Evolutionary conservation across 2,888 invertebrate species (phyloP), one percentile per base, ranked within the genome.

Genomic region (Apantesis nais): DNA sequence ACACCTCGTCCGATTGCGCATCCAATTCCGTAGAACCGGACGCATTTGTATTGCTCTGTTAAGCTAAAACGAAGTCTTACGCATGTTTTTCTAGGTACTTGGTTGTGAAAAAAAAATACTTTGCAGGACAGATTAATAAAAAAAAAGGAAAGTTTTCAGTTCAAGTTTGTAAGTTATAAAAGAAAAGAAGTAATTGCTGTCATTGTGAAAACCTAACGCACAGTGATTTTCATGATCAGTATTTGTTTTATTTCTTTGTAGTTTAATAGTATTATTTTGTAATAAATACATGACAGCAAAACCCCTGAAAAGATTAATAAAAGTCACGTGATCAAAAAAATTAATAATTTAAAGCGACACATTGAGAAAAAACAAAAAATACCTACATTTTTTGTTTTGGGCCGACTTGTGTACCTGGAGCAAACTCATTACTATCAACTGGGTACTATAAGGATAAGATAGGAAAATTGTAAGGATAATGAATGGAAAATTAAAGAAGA

Each of bases 1-100:
- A 68, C 29, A 16, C 62, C 8, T 29, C 4, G 48, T 68, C 63
- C 12, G 19, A 60, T 62, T 25, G 16, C 55, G 62, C 55, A 58
- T 52, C 2, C n/a, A 29, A 34, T 52, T 34, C 61, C 68, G 72
- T 31, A 34, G 37, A 8, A 16, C 12, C 44, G 7, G 16, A 58
- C 58, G 16, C 4, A 58, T 29, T 58, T 29, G 16, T 14, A 58
- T 5, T 29, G 29, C 1, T 29, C 7, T 16, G 0, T 14, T 14
- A 58, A 58, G 14, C 4, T 29, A 11, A 4, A 7, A 55, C 2
- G 12, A 5, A 52, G 12, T 52, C 3, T 52, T 48, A n/a, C 12
- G n/a, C n/a, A 7, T n/a, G 9, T n/a, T n/a, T 52, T 12, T 2
- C 8, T 3, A 48, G 16, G 19, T 22, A 8, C 7, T 22, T n/a